phyloP scores from a whole-genome alignment of 2,797 vertebrate species.

The Echiichthys vipera region DNA sequence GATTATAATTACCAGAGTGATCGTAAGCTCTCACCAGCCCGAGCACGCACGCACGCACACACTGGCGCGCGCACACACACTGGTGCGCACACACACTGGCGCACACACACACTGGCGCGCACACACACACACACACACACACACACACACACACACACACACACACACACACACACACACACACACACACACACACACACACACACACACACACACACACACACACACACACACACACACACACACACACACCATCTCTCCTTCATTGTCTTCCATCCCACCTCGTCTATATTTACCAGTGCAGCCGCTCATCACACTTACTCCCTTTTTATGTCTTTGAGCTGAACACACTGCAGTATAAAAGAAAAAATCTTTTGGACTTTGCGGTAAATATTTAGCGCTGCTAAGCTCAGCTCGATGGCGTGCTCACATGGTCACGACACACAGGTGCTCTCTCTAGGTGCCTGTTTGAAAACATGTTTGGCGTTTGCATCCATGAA shows the following conservation, averaged over 20 bases:
- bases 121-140: no score
- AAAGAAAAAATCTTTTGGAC: conserved; percentile 8
- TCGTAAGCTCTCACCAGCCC: conserved; percentile 34
- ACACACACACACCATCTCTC: conserved; percentile 14
- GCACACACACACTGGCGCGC: no score
- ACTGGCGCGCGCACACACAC: no score
- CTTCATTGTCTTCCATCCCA: conserved; percentile 61
- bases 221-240: no score
- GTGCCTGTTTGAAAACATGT: conserved; percentile 10
- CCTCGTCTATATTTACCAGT: conserved; percentile 73
- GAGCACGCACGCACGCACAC: no score
- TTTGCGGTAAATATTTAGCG: conserved; percentile 49
- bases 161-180: no score
- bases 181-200: no score
- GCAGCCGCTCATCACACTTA: conserved; percentile 48
- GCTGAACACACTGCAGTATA: conserved; percentile 33
- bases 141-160: no score
- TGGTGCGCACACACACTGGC: no score
- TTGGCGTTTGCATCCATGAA: conserved; percentile 8
- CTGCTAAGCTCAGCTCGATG: conserved; percentile 14
- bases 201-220: no score
- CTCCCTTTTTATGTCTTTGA: conserved; percentile 36
- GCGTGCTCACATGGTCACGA: conserved; percentile 28
- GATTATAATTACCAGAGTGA: conserved; percentile 49
- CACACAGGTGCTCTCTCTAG: background rate